Evolutionary conservation across 2,113 vertebrate genomes (phyloP).

Genomic region (Upupa epops): DNA sequence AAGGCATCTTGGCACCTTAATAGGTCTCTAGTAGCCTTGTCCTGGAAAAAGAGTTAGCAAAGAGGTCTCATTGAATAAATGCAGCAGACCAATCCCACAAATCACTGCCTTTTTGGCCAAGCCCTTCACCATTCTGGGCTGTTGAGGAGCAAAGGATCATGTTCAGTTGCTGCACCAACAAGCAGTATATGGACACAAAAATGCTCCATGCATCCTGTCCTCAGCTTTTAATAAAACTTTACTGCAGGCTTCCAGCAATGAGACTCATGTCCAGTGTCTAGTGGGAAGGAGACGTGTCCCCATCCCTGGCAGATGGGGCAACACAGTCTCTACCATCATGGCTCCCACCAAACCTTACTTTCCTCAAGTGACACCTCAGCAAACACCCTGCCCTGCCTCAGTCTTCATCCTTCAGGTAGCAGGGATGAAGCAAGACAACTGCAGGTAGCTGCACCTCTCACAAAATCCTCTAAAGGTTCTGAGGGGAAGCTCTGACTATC

Average conservation of each 20-base stretch:
- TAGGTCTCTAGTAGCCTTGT: neutral
- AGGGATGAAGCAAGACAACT: neutral
- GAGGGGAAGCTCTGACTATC: neutral
- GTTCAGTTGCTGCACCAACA: neutral
- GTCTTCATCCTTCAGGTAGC: neutral
- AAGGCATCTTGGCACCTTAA: neutral
- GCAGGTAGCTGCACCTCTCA: neutral
- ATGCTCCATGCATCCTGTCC: neutral
- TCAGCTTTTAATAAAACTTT: neutral
- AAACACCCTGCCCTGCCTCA: neutral
- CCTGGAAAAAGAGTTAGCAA: neutral
- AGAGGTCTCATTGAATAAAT: neutral
- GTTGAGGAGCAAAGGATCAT: neutral
- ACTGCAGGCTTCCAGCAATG: neutral
- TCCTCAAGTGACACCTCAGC: rapidly evolving
- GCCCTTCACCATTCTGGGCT: neutral
- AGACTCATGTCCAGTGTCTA: neutral
- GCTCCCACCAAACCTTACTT: neutral
- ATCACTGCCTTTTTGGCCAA: neutral
- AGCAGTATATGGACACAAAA: neutral
- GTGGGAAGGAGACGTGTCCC: neutral
- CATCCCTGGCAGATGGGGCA: neutral
- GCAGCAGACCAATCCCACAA: neutral
- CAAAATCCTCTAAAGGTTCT: neutral
- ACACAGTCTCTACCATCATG: neutral